A percentile compares a stretch with the other conserved stretches of the same genome.
Evolutionary conservation across 1,140 invertebrate genomes (phyloP).

Genomic region (Telenomus remus): DNA sequence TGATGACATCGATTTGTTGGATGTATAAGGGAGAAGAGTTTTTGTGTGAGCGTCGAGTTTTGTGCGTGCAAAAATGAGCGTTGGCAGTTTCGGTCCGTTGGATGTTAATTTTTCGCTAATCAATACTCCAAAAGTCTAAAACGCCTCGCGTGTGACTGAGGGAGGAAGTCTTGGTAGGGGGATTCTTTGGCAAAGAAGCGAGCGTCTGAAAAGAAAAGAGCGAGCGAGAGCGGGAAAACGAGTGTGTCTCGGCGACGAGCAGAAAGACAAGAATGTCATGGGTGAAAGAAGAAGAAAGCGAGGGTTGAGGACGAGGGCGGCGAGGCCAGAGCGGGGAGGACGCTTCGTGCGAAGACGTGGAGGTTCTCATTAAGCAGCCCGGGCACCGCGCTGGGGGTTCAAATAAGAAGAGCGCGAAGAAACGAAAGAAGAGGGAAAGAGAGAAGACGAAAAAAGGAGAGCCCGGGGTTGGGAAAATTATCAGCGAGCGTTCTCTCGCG

Average conservation of each 20-base stretch:
- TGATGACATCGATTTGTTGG: too few species aligned
- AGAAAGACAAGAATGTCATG: constrained; percentile 49
- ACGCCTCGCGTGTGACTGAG: constrained; percentile 69
- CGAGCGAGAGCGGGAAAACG: constrained; percentile 33
- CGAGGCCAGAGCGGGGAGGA: constrained; percentile 2
- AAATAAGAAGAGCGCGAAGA: constrained; percentile 66
- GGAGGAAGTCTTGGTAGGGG: constrained; percentile 30
- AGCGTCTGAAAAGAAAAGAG: constrained; percentile 55
- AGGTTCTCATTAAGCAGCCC: constrained; percentile 76
- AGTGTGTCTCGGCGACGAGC: constrained; percentile 49
- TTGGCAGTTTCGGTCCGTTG: constrained; percentile 26
- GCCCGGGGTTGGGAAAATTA: constrained; percentile 67
- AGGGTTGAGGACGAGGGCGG: constrained; percentile 15
- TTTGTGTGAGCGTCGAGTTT: background rate
- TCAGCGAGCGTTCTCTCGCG: constrained; percentile 63
- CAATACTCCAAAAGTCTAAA: constrained; percentile 74
- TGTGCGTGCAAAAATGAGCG: constrained; percentile 23
- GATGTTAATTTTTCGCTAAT: constrained; percentile 69
- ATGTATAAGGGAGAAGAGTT: background rate
- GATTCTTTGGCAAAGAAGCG: constrained; percentile 25
- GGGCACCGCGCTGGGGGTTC: constrained; percentile 70
- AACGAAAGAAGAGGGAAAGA: constrained; percentile 56
- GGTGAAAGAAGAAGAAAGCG: constrained; percentile 48
- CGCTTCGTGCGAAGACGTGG: constrained; percentile 63
- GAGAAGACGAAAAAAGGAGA: constrained; percentile 68